A percentile compares a stretch with the other conserved stretches of the same genome.
Conservation (phyloP, 2,113 vertebrate species). For the Orycteropus afer region DNA sequence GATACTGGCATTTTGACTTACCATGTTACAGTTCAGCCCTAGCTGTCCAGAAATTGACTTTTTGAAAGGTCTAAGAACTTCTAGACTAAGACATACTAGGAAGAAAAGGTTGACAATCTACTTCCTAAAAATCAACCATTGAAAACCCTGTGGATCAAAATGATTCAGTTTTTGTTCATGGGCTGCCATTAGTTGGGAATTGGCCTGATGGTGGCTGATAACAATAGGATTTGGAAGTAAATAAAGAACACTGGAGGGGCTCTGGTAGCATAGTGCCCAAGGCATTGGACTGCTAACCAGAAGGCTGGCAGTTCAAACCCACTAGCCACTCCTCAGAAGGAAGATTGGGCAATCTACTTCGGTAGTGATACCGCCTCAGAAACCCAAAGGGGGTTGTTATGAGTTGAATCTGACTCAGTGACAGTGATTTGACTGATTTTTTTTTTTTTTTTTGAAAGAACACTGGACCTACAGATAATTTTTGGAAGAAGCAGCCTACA, state of each 20-base stretch:
- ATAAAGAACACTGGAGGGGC: background rate
- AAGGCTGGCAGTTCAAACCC: too few relatives aligned
- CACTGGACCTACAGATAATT: background rate
- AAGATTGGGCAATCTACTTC: too few relatives aligned
- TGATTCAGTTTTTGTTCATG: background rate
- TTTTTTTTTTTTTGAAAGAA: too few relatives aligned
- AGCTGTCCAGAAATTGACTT: conserved; percentile 38
- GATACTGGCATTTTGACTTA: conserved; percentile 56
- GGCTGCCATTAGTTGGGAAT: background rate
- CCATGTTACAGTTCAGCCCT: background rate
- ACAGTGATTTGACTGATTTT: too few relatives aligned
- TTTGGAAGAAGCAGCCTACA: conserved; percentile 1
- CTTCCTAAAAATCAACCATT: background rate
- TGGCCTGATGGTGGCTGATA: too few relatives aligned
- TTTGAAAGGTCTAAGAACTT: conserved; percentile 21
- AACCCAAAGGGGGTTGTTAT: too few relatives aligned
- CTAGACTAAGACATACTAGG: background rate
- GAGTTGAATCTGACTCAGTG: too few relatives aligned
- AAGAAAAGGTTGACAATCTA: background rate
- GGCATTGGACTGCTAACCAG: too few relatives aligned
- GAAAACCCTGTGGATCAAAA: background rate
- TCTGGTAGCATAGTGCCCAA: too few relatives aligned
- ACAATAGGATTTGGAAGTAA: background rate
- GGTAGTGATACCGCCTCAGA: too few relatives aligned
- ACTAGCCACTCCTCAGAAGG: too few relatives aligned